Percentiles rank a stretch among this genome's conserved stretches.
Conservation (phyloP, 2,888 invertebrate genomes). For the Bibio marci region DNA sequence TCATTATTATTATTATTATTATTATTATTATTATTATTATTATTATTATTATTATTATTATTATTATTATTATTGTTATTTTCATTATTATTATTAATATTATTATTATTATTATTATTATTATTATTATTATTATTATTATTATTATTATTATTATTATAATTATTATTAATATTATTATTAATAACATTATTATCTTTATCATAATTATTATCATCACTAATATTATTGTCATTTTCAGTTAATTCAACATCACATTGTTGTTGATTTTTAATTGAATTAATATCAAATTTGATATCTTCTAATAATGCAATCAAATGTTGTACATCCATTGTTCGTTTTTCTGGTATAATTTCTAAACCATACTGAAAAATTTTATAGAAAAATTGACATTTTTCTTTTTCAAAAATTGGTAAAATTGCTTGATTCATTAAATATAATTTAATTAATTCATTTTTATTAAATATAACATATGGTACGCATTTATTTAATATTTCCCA, state of each 20-base stretch:
- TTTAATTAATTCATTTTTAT: slow-evolving; percentile 9
- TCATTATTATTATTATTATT: no score
- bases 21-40: no score
- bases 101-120: no score
- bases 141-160: no score
- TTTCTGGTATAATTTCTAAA: slow-evolving; percentile 6
- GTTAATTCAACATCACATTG: neutral
- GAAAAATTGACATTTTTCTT: slow-evolving; percentile 7
- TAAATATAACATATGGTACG: slow-evolving; percentile 11
- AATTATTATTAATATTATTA: no score
- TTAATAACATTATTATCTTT: no score
- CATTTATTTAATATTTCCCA: slow-evolving; percentile 13
- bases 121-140: no score
- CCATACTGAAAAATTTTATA: slow-evolving; percentile 8
- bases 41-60: no score
- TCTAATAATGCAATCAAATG: slow-evolving; percentile 5
- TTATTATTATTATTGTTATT: no score
- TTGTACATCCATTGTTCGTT: slow-evolving; percentile 7
- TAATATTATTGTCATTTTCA: no score
- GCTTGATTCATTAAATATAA: slow-evolving; percentile 5
- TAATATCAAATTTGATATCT: neutral
- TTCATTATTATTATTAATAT: no score
- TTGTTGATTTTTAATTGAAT: neutral
- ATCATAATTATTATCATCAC: no score
- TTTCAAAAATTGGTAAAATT: slow-evolving; percentile 9